Evolutionary conservation across 2,797 vertebrate genomes (phyloP), one percentile per base, ranked within the genome.

Genomic region (Ambastaia sidthimunki): DNA sequence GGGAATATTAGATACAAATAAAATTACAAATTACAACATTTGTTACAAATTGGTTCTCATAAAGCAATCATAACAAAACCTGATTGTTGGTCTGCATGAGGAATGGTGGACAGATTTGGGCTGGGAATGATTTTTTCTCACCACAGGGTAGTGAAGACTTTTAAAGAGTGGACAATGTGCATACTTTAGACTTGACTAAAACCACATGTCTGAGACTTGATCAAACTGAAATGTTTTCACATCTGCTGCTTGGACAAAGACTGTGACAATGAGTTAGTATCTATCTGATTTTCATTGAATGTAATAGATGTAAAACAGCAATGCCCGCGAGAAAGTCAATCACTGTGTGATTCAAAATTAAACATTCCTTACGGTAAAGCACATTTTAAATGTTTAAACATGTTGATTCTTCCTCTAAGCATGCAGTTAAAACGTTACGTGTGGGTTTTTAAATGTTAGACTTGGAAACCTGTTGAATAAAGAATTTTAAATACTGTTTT

Each of bases 111-210:
- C 74, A 80, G 80, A 82, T 80, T 82, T 78, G 54, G 62, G 79
- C 71, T 80, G 82, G 83, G 80, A 86, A 85, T 82, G 50, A 86
- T 78, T 88, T 86, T 86, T 85, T n/a, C 82, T 86, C 79, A 77
- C 69, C 69, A 41, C 69, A 76, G n/a, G 78, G 78, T 62, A 78
- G 82, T 69, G 69, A 84, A 82, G 72, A 72, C 48, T 85, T 83
- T 75, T 52, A 76, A 80, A 85, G 81, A 77, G 68, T 76, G 82
- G 79, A 86, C 77, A 82, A 78, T 73, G 59, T 54, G 70, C 82
- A 85, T 85, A 76, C 74, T 87, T 83, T 57, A 52, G 72, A 68
- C 83, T 83, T 86, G 83, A 88, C 84, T 83, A 19, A 83, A 85
- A 86, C 82, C 86, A 87, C 80, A 88, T 88, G 85, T 76, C 44